Evolutionary conservation across 2,888 invertebrate species (phyloP).

Genomic region (Nomada fabriciana): DNA sequence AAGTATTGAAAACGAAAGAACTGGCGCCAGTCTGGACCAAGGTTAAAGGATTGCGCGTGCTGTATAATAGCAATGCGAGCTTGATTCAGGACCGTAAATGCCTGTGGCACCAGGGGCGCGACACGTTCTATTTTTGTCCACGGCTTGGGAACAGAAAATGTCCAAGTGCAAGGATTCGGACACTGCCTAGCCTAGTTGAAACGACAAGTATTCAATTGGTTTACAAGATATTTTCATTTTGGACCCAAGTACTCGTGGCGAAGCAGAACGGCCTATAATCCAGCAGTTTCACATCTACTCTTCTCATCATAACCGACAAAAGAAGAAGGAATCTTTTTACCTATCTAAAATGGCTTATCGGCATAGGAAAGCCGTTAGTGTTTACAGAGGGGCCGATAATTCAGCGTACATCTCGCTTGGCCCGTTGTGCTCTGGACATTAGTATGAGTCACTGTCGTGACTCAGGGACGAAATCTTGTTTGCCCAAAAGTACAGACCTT

Average conservation of each 20-base stretch:
- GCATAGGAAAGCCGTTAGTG: conserved; percentile 72
- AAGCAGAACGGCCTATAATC: too few relatives aligned
- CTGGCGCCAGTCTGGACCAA: conserved; percentile 59
- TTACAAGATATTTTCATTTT: too few relatives aligned
- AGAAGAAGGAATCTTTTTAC: conserved; percentile 23
- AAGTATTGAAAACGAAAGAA: conserved; percentile 39
- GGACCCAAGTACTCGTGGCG: neutral
- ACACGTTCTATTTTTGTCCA: conserved; percentile 63
- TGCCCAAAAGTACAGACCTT: conserved; percentile 61
- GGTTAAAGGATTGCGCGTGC: conserved; percentile 65
- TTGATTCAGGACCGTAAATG: conserved; percentile 63
- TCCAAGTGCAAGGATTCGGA: neutral
- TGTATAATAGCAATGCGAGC: conserved; percentile 67
- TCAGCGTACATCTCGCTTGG: conserved; percentile 50
- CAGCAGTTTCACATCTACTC: too few relatives aligned
- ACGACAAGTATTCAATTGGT: neutral
- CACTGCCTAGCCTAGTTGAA: neutral
- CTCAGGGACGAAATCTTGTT: conserved; percentile 60
- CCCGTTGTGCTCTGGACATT: conserved; percentile 47
- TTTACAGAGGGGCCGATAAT: conserved; percentile 71
- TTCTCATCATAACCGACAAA: conserved; percentile 5
- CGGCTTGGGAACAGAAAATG: conserved; percentile 2
- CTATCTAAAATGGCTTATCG: conserved; percentile 75
- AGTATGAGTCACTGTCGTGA: conserved; percentile 56
- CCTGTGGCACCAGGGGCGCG: conserved; percentile 30